Evolutionary conservation across 2,888 invertebrate species (phyloP).

Genomic region (Leptothorax acervorum): DNA sequence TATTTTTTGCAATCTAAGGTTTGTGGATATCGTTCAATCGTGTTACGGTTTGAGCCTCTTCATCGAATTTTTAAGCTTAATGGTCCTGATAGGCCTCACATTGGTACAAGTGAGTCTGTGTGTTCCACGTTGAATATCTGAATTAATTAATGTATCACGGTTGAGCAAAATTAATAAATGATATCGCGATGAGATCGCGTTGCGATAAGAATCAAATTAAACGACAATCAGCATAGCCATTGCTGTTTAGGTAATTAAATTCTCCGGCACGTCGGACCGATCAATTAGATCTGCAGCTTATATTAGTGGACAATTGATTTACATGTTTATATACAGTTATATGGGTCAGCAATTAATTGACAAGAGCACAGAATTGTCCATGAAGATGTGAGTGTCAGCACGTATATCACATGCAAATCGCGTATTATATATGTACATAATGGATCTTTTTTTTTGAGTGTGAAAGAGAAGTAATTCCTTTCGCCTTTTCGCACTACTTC

Average conservation of each 20-base stretch:
- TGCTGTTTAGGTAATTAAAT: constrained; percentile 24
- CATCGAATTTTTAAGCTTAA: background rate
- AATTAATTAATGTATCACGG: background rate
- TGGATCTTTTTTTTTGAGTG: background rate
- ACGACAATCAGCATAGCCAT: background rate
- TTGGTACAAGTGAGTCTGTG: constrained; percentile 42
- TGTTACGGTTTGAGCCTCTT: constrained; percentile 2
- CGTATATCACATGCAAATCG: background rate
- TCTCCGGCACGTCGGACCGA: background rate
- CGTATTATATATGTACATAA: background rate
- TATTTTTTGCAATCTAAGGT: constrained; percentile 15
- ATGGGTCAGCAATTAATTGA: constrained; percentile 29
- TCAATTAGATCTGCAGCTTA: background rate
- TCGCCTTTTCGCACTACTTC: too few species aligned
- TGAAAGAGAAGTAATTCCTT: too few species aligned
- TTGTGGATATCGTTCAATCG: constrained; percentile 40
- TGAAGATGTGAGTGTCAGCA: constrained; percentile 20
- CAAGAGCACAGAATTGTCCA: constrained; percentile 6
- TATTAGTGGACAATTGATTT: constrained; percentile 5
- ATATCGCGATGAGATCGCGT: background rate
- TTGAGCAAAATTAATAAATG: background rate
- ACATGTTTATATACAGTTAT: constrained; percentile 31
- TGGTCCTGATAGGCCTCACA: constrained; percentile 1
- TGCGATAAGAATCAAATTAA: background rate
- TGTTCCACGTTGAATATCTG: background rate